These are phyloP conservation scores for Pseudois nayaur DNA, from an alignment of 2,113 vertebrate species.

Conservation along the genomic window DNA sequence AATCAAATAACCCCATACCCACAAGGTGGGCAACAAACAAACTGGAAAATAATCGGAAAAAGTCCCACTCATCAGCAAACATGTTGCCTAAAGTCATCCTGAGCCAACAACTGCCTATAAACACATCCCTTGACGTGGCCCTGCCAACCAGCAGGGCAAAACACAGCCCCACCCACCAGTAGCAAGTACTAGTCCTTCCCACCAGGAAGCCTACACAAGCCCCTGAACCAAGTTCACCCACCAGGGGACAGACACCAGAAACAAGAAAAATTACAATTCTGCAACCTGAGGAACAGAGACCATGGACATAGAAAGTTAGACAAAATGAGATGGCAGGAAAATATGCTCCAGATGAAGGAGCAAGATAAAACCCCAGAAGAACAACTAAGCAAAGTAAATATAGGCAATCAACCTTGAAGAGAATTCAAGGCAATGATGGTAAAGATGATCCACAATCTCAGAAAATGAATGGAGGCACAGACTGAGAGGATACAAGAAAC, in stretches of 20 bases:
- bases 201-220: background rate
- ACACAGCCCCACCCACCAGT: background rate
- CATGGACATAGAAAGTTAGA: background rate
- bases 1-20: background rate
- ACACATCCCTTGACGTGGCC: background rate
- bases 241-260: background rate
- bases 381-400: background rate
- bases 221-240: background rate
- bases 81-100: background rate
- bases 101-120: background rate
- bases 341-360: background rate
- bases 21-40: background rate
- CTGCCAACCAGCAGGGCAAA: background rate
- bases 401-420: background rate
- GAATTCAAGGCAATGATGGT: background rate
- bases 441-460: background rate
- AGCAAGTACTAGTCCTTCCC: background rate
- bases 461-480: background rate
- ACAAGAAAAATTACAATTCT: background rate
- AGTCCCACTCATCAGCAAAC: background rate
- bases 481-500: background rate
- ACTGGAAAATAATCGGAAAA: background rate
- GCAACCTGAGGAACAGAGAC: background rate
- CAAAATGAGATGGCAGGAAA: background rate
- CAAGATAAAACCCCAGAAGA: background rate